phyloP scores from a whole-genome alignment of 1,140 invertebrate genomes.

The silkworm (Bombyx mori) region ASM3026992v2 NC_085119.1:7408501-7409000 shows the following conservation, averaged over 20 bases:
- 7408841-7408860: no score
- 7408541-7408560: slow-evolving; percentile 66
- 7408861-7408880: no score
- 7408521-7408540: slow-evolving; percentile 64
- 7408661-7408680: slow-evolving; percentile 32
- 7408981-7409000: no score
- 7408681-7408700: slow-evolving; percentile 41
- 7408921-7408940: no score
- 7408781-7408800: background rate
- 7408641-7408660: slow-evolving; percentile 16
- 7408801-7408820: background rate
- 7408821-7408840: background rate
- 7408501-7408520: slow-evolving; percentile 71
- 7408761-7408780: slow-evolving; percentile 30
- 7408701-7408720: slow-evolving; percentile 59
- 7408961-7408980: no score
- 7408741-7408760: slow-evolving; percentile 65
- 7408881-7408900: no score
- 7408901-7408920: no score
- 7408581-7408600: slow-evolving; percentile 52
- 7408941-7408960: no score
- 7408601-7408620: slow-evolving; percentile 28
- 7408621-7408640: slow-evolving; percentile 24
- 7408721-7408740: slow-evolving; percentile 60
- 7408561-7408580: slow-evolving; percentile 57